Evolutionary conservation across 2,113 vertebrate genomes (phyloP), one percentile per base, ranked within the genome.

Genomic region (Origma solitaria): DNA sequence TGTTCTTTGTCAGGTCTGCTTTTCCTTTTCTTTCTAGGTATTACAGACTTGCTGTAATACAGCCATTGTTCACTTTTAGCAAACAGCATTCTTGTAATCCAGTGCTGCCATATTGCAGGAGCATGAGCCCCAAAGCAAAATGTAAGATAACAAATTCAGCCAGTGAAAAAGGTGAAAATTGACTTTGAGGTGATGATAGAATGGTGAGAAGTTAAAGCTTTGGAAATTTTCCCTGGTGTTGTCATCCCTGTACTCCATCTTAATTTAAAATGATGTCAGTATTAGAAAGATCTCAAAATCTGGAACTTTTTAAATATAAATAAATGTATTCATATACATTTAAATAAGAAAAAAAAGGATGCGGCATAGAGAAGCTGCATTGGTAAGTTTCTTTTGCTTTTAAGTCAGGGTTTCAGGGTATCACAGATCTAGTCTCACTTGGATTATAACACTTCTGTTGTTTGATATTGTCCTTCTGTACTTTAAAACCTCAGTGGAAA

Each of bases 101-200:
- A 68, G 69, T 86, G 40, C 91, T 94, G 82, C 96, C 90, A 70
- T 96, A 92, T 79, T 95, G 95, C 86, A 95, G 77, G 96, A 97
- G 80, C 82, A 90, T 47, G 92, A 97, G 94, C 97, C 95, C 85
- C 88, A 97, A 89, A 98, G 96, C 96, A 97, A 95, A 98, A 95
- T 96, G 92, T 91, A 96, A 98, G 95, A 95, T 98, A 97, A 98
- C 93, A 98, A 96, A 97, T 97, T 97, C 98, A 98, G 97, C 95
- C 93, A 82, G 87, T 98, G 96, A 97, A 97, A 97, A 97, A 98
- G 98, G 98, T 98, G 98, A 98, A 98, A 98, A 98, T 98, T 98
- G 97, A 98, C 98, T 98, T 98, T 94, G 96, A 97, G 98, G 96
- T 97, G 97, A 98, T 95, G 97, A 97, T 96, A 97, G 97, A 98